Conservation (phyloP, 2,888 invertebrate genomes). For the Entomobrya multifasciata region DNA sequence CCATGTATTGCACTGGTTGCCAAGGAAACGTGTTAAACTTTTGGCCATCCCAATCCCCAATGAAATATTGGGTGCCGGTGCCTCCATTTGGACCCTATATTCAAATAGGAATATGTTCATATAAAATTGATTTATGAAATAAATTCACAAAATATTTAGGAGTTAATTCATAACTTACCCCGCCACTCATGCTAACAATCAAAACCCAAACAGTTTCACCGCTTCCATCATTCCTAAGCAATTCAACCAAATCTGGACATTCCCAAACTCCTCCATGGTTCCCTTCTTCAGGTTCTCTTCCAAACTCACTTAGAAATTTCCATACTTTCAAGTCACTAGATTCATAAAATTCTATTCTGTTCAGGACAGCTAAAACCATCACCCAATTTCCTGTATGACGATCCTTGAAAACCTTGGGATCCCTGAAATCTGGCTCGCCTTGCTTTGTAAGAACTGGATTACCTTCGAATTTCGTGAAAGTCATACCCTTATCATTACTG, state of each 20-base stretch:
- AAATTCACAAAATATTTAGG: neutral
- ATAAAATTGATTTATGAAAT: neutral
- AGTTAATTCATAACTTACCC: constrained; percentile 36
- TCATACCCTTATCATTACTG: constrained; percentile 70
- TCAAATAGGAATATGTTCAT: neutral
- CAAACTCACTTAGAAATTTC: constrained; percentile 71
- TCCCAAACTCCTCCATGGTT: constrained; percentile 78
- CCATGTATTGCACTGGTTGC: constrained; percentile 73
- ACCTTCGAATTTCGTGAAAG: constrained; percentile 67
- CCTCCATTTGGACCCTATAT: constrained; percentile 76
- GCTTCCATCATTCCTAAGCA: constrained; percentile 26
- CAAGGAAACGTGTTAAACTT: constrained; percentile 52
- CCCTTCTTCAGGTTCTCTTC: constrained; percentile 69
- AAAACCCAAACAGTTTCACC: constrained; percentile 72
- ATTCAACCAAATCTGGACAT: constrained; percentile 75
- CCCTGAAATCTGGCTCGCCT: constrained; percentile 73
- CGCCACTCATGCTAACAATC: constrained; percentile 72
- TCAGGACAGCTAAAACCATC: constrained; percentile 68
- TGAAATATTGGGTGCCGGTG: constrained; percentile 76
- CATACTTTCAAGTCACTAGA: constrained; percentile 71
- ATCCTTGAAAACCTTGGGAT: constrained; percentile 74
- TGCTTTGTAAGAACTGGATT: constrained; percentile 76
- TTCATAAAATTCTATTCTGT: constrained; percentile 69
- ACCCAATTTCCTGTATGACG: constrained; percentile 67
- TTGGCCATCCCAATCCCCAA: constrained; percentile 71